These are phyloP conservation scores for Dryoscopus gambensis DNA, from an alignment of 2,113 vertebrate genomes.

Conservation along the genomic window DNA sequence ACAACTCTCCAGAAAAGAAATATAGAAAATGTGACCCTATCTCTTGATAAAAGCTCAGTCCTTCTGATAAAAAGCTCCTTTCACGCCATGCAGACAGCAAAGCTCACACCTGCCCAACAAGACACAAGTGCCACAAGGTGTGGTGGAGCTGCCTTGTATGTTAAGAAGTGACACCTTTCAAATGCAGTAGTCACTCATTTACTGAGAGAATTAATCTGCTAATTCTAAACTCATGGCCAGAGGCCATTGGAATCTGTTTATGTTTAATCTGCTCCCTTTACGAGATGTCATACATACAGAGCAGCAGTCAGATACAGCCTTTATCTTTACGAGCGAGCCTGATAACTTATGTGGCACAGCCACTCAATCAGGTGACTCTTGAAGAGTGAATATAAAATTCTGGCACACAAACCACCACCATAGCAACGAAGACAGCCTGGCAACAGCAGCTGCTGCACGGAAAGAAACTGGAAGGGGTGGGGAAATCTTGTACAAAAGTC, in stretches of 20 bases:
- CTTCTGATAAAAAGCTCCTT: not conserved
- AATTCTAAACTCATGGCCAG: not conserved
- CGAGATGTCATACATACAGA: not conserved
- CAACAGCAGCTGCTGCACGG: slow-evolving; percentile 8
- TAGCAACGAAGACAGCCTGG: slow-evolving; percentile 55
- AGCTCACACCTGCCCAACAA: not conserved
- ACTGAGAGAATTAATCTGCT: not conserved
- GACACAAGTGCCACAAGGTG: not conserved
- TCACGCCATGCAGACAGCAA: not conserved
- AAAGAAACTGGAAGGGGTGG: not conserved
- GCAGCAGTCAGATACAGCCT: not conserved
- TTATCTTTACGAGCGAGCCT: not conserved
- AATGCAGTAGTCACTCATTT: not conserved
- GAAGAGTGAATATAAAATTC: slow-evolving; percentile 32
- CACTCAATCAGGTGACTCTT: slow-evolving; percentile 27
- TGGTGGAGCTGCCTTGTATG: not conserved
- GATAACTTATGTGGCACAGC: slow-evolving; percentile 9
- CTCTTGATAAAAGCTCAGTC: not conserved
- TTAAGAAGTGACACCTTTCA: not conserved
- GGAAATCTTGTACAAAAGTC: not conserved
- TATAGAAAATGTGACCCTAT: not conserved
- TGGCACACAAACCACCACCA: slow-evolving; percentile 28
- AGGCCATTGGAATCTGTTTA: not conserved
- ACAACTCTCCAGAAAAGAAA: not conserved
- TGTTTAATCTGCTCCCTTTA: not conserved